Evolutionary conservation across 2,797 vertebrate species (phyloP).

Genomic region (Cynopterus sphinx): DNA sequence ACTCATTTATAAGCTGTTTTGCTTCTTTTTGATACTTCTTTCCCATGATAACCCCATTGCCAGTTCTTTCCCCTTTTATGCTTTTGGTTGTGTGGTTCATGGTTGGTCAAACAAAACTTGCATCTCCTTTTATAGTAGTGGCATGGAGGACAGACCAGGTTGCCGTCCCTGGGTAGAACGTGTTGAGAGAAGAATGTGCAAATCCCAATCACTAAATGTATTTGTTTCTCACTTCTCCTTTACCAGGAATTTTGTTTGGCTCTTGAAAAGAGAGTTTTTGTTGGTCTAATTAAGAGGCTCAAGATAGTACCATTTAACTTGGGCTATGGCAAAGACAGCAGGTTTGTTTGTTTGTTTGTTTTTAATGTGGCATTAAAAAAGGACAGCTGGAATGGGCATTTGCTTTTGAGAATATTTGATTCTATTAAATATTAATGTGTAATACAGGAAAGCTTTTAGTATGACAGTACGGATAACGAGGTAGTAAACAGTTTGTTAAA

Average conservation of each 20-base stretch:
- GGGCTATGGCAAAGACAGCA: background rate
- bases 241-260: background rate
- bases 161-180: background rate
- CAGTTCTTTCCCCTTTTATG: background rate
- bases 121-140: background rate
- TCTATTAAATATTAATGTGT: background rate
- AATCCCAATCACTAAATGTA: background rate
- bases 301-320: background rate
- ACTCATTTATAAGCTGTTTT: background rate
- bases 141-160: background rate
- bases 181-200: background rate
- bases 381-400: background rate
- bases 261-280: background rate
- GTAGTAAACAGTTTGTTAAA: background rate
- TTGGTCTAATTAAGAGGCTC: background rate
- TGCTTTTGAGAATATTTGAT: background rate
- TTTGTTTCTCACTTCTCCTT: background rate
- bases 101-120: background rate
- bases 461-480: background rate
- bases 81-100: background rate
- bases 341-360: too few species aligned
- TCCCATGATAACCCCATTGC: background rate
- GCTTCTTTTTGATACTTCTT: background rate
- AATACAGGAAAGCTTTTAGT: background rate
- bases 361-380: background rate